Evolutionary conservation across 2,797 vertebrate species (phyloP), one percentile per base, ranked within the genome.

Genomic region (Octomys mimax): DNA sequence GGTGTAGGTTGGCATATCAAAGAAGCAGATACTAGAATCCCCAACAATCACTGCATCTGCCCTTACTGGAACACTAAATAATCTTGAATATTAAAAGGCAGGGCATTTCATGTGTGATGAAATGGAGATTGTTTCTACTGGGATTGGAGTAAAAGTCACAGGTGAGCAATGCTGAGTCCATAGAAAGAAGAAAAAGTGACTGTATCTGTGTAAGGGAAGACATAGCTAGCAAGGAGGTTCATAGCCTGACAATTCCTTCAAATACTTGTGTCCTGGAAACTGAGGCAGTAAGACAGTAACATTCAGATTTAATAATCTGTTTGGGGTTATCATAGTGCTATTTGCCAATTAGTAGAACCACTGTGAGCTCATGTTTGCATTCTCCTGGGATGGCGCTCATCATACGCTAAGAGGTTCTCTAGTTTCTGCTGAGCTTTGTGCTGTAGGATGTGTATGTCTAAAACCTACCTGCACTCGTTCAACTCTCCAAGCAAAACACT

Each of bases 61-160:
- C 33, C 83, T 66, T 62, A 86, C 24, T 36, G 8, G n/a, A 90
- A 59, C 2, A 42, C 31, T 82, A 70, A 85, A 54, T 82, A 87
- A 79, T 62, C 49, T 11, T 77, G 3, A 6, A 85, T 75, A 11
- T 61, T 96, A 87, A 0, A 54, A 64, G 79, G 10, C 22, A 87
- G 3, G 33, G 1, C 3, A 86, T 91, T 94, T 87, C 94, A 13
- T 62, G 7, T 89, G 3, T 73, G 19, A 70, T 87, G 88, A 94
- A 85, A 82, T 46, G 78, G 61, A 86, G 73, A 1, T 70, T 49
- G 0, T 75, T 93, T 57, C 33, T 79, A 42, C 6, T 11, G 28
- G 59, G 2, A 59, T 28, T 71, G 33, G n/a, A 62, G 39, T 85
- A 75, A 86, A 79, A 95, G 36, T 83, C 79, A 92, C 33, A 93